Base-by-base conservation (phyloP, 1,140 invertebrate genomes). In the Aplysia californica region DNA sequence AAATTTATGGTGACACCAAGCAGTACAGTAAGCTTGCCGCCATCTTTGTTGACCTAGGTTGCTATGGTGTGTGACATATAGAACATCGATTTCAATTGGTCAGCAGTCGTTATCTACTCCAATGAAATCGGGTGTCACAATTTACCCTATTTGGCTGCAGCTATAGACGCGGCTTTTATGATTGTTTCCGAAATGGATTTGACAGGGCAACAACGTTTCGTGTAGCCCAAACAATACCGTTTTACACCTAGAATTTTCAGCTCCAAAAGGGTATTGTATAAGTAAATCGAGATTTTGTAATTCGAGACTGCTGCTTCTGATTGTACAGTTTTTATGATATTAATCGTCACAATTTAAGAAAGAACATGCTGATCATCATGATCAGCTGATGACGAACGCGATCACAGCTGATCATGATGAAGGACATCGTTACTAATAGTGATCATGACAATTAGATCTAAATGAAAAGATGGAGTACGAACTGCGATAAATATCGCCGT, bases 121-220 rank as follows among this genome's bases (percentile, higher is more conserved):
- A 50, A n/a, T 15, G 44, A 50, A 50, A 50, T 15, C 44, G n/a
- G 44, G 44, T 50, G 44, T 23, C 31, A 23, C 6, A 59, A 59
- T 6, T 10, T 23, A 59, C 21, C 58, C 31, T 21, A 23, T 29
- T 5, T 23, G 6, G 6, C 58, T 23, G 58, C 58, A 23, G 58
- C 58, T 59, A 59, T 59, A 29, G 58, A 59, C 58, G 58, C 58
- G 58, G 58, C 58, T 59, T 59, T 15, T 50, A 15, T 50, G 44
- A 10, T 50, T 50, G 44, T n/a, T 50, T 50, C n/a, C 10, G 44
- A 50, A 10, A 50, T 50, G 44, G 10, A 50, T 50, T n/a, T n/a
- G n/a, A n/a, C n/a, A n/a, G n/a, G n/a, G n/a, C n/a, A n/a, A n/a
- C n/a, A n/a, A n/a, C n/a, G n/a, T n/a, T n/a, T n/a, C n/a, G n/a